Evolutionary conservation across 2,113 vertebrate genomes (phyloP).

Genomic region (Lanius ludovicianus): DNA sequence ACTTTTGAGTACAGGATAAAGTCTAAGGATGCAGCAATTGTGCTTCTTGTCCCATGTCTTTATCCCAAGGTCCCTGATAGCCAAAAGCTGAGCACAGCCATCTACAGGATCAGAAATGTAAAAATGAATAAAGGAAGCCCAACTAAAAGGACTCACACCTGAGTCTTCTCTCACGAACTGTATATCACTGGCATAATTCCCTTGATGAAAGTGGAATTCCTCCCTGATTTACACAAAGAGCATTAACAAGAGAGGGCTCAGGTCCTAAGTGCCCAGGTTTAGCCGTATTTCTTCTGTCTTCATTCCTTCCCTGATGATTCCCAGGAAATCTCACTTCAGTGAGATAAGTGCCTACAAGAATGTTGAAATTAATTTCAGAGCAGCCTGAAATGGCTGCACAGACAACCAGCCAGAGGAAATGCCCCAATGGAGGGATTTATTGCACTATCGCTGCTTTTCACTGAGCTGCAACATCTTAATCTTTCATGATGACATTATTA

Average conservation of each 20-base stretch:
- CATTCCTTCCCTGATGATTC: constrained; percentile 13
- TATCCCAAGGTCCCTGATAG: background rate
- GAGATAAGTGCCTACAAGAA: constrained; percentile 42
- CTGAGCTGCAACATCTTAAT: constrained; percentile 33
- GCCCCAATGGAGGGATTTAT: constrained; percentile 23
- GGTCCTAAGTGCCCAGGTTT: background rate
- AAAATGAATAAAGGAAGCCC: background rate
- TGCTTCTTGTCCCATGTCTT: background rate
- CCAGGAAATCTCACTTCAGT: constrained; percentile 54
- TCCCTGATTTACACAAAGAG: constrained; percentile 36
- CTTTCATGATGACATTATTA: constrained; percentile 28
- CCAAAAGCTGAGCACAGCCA: background rate
- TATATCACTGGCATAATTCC: constrained; percentile 7
- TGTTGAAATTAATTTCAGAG: constrained; percentile 41
- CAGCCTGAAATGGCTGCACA: background rate
- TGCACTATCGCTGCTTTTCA: background rate
- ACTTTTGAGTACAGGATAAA: background rate
- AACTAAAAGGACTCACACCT: background rate
- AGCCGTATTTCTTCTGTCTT: constrained; percentile 42
- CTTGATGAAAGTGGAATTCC: constrained; percentile 25
- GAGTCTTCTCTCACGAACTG: constrained; percentile 5
- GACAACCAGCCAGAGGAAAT: constrained; percentile 28
- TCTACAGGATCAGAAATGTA: background rate
- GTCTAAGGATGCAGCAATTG: fast-evolving
- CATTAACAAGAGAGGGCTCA: constrained; percentile 36